These are phyloP conservation scores for Oligia latruncula DNA, from an alignment of 2,888 invertebrate species.

Conservation along the genomic window DNA sequence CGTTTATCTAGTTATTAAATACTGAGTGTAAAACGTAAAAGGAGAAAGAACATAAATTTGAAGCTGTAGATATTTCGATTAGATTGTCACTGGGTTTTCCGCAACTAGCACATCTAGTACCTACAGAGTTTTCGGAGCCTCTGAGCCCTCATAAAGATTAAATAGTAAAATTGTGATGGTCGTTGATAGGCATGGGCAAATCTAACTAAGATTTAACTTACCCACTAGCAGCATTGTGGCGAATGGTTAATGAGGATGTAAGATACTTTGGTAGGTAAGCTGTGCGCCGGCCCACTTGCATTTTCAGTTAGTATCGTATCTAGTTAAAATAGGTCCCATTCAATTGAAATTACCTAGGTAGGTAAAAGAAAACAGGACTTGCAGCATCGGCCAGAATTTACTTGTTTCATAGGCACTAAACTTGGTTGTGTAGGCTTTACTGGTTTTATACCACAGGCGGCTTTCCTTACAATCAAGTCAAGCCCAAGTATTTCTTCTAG, in stretches of 20 bases:
- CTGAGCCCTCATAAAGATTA: not conserved
- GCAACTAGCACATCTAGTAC: not conserved
- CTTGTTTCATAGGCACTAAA: not conserved
- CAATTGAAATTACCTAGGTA: constrained; percentile 25
- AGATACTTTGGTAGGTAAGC: not conserved
- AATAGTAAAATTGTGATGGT: not conserved
- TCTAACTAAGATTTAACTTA: not conserved
- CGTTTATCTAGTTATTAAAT: constrained; percentile 23
- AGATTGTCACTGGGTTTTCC: not conserved
- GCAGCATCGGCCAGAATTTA: not conserved
- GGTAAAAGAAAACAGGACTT: constrained; percentile 8
- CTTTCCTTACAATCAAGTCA: constrained; percentile 5
- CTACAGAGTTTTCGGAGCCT: not conserved
- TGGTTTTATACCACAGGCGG: constrained; percentile 17
- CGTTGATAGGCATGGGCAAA: not conserved
- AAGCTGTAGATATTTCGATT: not conserved
- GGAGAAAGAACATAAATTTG: not conserved
- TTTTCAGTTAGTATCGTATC: not conserved
- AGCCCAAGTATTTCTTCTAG: constrained; percentile 14
- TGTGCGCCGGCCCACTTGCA: not conserved
- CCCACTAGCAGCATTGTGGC: not conserved
- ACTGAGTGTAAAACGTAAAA: not conserved
- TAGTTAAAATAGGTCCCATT: constrained; percentile 28
- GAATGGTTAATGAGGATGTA: not conserved
- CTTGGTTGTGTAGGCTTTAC: not conserved